A percentile compares a stretch with the other conserved stretches of the same genome.
These are phyloP conservation scores for Goniozus legneri DNA, from an alignment of 1,140 invertebrate species.

Conservation along the genomic window DNA sequence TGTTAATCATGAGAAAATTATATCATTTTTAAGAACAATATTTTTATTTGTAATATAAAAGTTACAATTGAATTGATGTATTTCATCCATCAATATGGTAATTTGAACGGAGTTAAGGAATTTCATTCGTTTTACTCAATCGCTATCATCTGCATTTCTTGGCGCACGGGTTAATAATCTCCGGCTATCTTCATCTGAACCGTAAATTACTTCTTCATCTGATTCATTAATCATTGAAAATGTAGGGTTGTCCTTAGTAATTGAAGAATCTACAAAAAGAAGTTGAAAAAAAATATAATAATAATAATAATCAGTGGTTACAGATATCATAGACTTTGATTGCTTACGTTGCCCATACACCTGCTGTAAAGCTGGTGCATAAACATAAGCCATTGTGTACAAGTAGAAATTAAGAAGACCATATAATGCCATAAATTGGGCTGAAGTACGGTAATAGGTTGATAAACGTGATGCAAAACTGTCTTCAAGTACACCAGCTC, in stretches of 20 bases:
- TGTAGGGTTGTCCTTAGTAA: constrained; percentile 94
- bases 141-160: constrained; percentile 67
- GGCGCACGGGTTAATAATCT: constrained; percentile 64
- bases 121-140: too few relatives aligned
- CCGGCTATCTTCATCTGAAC: constrained; percentile 83
- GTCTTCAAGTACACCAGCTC: constrained; percentile 84
- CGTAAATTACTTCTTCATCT: constrained; percentile 95
- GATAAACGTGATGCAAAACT: constrained; percentile 87
- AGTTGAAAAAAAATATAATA: not conserved
- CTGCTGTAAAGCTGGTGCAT: constrained; percentile 79
- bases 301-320: constrained; percentile 8
- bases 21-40: too few relatives aligned
- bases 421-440: constrained; percentile 93
- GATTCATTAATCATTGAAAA: constrained; percentile 97
- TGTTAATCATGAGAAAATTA: too few relatives aligned
- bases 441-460: constrained; percentile 84
- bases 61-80: too few relatives aligned
- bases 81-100: too few relatives aligned
- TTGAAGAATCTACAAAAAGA: constrained; percentile 68
- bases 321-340: constrained; percentile 1
- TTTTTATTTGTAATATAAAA: too few relatives aligned
- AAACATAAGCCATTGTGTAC: constrained; percentile 92
- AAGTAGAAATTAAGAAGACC: constrained; percentile 93
- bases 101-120: not conserved
- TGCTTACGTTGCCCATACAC: constrained; percentile 69